Conservation (phyloP, 1,140 invertebrate genomes). For the Bombus turneri region DNA sequence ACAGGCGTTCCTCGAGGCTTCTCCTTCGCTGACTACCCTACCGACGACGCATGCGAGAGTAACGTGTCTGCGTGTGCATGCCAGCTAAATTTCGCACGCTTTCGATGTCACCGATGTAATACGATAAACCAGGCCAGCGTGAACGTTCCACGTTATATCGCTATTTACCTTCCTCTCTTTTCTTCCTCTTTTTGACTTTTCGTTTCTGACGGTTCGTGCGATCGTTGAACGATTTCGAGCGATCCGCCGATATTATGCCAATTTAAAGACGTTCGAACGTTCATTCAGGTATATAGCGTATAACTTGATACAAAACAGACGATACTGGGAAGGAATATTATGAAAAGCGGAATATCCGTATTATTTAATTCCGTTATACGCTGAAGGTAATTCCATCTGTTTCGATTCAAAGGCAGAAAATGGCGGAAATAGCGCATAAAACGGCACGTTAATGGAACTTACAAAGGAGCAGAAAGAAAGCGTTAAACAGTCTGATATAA, state of each 20-base stretch:
- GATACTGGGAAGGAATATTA: neutral
- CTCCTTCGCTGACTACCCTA: conserved; percentile 39
- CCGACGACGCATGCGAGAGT: conserved; percentile 22
- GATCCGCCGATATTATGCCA: neutral
- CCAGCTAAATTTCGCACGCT: conserved; percentile 26
- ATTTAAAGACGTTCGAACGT: neutral
- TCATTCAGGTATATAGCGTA: too few relatives aligned
- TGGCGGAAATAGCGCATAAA: conserved; percentile 2
- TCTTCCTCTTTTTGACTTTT: too few relatives aligned
- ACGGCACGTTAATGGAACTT: neutral
- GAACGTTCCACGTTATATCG: neutral
- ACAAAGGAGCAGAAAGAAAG: neutral
- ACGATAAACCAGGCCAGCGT: neutral
- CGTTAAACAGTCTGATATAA: conserved; percentile 5
- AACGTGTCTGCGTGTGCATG: conserved; percentile 12
- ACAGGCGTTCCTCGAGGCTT: conserved; percentile 33
- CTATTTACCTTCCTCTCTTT: neutral
- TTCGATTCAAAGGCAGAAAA: neutral
- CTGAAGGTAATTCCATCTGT: neutral
- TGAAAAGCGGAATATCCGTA: neutral
- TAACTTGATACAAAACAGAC: neutral
- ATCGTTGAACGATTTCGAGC: neutral
- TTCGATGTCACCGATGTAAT: neutral
- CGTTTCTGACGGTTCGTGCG: neutral
- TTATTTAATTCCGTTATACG: neutral